A percentile compares a stretch with the other conserved stretches of the same genome.
Conservation (phyloP, 2,113 vertebrate species). For the Oryzias javanicus region DNA sequence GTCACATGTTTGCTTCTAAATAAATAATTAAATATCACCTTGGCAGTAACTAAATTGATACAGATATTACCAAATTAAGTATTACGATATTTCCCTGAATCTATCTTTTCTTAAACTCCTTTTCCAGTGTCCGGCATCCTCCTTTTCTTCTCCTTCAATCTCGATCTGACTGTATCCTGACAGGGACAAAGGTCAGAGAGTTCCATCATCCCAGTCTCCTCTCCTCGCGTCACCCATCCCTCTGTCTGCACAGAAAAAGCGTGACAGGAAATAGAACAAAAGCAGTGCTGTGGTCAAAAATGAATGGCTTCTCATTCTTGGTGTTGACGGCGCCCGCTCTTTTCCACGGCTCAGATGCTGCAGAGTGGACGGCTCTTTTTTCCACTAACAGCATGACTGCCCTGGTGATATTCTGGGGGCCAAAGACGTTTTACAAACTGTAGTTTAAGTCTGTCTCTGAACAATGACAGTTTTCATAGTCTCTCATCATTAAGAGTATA, state of each 20-base stretch:
- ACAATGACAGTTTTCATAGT: too few relatives aligned
- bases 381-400: not conserved
- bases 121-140: slow-evolving; percentile 39
- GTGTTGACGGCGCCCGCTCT: slow-evolving; percentile 65
- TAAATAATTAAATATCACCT: too few relatives aligned
- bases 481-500: too few relatives aligned
- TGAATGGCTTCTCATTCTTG: slow-evolving; percentile 53
- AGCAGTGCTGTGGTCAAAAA: slow-evolving; percentile 50
- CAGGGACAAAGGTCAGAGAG: slow-evolving; percentile 53
- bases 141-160: slow-evolving; percentile 17
- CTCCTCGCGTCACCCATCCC: slow-evolving; percentile 67
- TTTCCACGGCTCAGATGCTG: slow-evolving; percentile 55
- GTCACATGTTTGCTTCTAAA: too few relatives aligned
- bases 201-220: slow-evolving; percentile 63
- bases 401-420: too few relatives aligned
- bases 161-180: slow-evolving; percentile 60
- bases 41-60: too few relatives aligned
- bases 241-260: slow-evolving; percentile 65
- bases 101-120: too few relatives aligned
- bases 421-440: not conserved
- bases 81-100: too few relatives aligned
- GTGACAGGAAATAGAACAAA: slow-evolving; percentile 77
- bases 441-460: too few relatives aligned
- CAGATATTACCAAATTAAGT: too few relatives aligned
- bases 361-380: slow-evolving; percentile 35